Conservation (phyloP, 2,113 vertebrate genomes). For the Aegithalos caudatus region DNA sequence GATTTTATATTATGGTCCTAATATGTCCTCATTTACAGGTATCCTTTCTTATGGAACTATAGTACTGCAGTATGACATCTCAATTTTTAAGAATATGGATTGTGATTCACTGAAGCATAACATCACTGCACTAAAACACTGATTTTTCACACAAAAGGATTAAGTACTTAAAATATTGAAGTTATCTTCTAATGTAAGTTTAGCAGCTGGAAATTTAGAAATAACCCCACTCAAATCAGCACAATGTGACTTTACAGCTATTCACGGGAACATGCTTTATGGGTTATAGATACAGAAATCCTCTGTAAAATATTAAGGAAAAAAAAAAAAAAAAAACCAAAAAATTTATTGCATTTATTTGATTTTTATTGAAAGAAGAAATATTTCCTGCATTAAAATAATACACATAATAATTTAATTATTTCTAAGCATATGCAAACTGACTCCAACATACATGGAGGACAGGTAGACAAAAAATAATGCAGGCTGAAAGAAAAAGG, state of each 20-base stretch:
- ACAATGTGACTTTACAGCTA: background rate
- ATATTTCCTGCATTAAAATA: background rate
- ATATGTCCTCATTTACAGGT: background rate
- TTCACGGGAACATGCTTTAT: background rate
- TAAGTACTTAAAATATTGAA: background rate
- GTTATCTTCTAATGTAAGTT: background rate
- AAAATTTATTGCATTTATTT: background rate
- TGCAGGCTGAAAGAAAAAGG: background rate
- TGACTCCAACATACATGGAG: background rate
- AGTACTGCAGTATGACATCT: background rate
- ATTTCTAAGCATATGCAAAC: background rate
- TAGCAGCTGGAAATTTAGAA: background rate
- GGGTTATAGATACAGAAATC: background rate
- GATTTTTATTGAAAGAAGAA: background rate
- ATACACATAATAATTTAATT: background rate
- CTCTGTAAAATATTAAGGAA: background rate
- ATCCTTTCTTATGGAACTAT: background rate
- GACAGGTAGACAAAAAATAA: background rate
- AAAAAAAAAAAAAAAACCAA: fast-evolving
- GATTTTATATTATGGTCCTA: background rate
- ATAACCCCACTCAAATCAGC: background rate
- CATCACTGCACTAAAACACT: background rate
- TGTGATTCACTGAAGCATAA: background rate
- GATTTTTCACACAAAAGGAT: background rate
- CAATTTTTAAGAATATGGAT: background rate